Percentiles rank a stretch among this genome's conserved stretches.
Conservation (phyloP, 2,113 vertebrate genomes). For the Centropus bengalensis region DNA sequence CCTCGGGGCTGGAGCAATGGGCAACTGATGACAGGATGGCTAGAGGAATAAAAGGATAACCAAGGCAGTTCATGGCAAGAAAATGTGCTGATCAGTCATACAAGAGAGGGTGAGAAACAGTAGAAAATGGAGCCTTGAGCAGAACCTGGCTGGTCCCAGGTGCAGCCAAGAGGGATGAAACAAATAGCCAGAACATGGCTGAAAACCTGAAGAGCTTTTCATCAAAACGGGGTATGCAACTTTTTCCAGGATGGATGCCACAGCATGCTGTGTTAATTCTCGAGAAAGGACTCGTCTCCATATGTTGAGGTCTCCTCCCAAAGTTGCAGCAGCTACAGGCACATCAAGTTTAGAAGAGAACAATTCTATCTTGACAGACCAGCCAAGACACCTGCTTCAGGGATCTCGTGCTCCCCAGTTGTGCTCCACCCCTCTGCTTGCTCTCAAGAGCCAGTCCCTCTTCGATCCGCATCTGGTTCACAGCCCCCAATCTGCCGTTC, state of each 20-base stretch:
- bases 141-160: not conserved
- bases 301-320: not conserved
- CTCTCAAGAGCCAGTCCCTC: not conserved
- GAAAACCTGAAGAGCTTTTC: not conserved
- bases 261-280: not conserved
- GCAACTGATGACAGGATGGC: not conserved
- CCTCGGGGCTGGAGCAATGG: not conserved
- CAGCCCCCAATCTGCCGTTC: not conserved
- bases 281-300: not conserved
- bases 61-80: not conserved
- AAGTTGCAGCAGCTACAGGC: not conserved
- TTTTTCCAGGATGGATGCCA: not conserved
- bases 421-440: not conserved
- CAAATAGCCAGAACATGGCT: not conserved
- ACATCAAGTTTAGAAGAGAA: not conserved
- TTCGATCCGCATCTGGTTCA: not conserved
- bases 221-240: not conserved
- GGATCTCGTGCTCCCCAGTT: conserved; percentile 2
- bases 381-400: conserved; percentile 44
- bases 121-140: not conserved
- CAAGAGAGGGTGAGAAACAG: not conserved
- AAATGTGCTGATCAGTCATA: not conserved
- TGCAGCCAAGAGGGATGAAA: not conserved
- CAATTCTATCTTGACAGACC: not conserved
- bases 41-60: not conserved